A percentile compares a stretch with the other conserved stretches of the same genome.
phyloP scores from a whole-genome alignment of 2,888 invertebrate genomes.

The Apotomis turbidana region DNA sequence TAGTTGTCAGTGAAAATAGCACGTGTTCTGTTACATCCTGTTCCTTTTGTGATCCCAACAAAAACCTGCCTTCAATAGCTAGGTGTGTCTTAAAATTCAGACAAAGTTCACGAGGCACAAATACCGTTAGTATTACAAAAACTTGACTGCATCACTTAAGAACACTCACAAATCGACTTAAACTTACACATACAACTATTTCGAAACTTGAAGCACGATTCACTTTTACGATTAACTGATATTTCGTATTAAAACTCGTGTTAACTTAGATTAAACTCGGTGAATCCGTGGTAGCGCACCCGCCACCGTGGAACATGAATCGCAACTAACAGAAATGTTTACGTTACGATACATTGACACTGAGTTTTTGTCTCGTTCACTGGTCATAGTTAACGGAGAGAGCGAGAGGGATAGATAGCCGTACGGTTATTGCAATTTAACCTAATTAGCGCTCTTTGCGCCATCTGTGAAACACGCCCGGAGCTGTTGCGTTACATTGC shows the following conservation, averaged over 20 bases:
- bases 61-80: constrained; percentile 61
- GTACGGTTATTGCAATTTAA: constrained; percentile 49
- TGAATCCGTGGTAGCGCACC: constrained; percentile 46
- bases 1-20: constrained; percentile 53
- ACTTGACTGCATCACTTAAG: constrained; percentile 56
- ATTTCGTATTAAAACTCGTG: constrained; percentile 44
- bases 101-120: constrained; percentile 63
- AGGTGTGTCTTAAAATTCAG: constrained; percentile 72
- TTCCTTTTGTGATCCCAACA: constrained; percentile 51
- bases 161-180: constrained; percentile 45
- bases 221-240: constrained; percentile 31
- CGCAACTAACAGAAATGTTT: constrained; percentile 70
- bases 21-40: constrained; percentile 63
- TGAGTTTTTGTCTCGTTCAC: constrained; percentile 54
- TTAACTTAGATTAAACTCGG: constrained; percentile 28
- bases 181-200: constrained; percentile 46
- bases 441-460: constrained; percentile 30
- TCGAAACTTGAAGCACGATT: constrained; percentile 39
- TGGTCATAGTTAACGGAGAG: neutral
- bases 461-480: constrained; percentile 43
- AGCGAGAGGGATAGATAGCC: constrained; percentile 49
- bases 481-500: constrained; percentile 37
- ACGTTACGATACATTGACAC: constrained; percentile 68
- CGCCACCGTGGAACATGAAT: constrained; percentile 65
- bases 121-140: constrained; percentile 69